A percentile compares a stretch with the other conserved stretches of the same genome.
These are phyloP conservation scores for Andrena trimmerana DNA, from an alignment of 2,888 invertebrate species.

Conservation along the genomic window DNA sequence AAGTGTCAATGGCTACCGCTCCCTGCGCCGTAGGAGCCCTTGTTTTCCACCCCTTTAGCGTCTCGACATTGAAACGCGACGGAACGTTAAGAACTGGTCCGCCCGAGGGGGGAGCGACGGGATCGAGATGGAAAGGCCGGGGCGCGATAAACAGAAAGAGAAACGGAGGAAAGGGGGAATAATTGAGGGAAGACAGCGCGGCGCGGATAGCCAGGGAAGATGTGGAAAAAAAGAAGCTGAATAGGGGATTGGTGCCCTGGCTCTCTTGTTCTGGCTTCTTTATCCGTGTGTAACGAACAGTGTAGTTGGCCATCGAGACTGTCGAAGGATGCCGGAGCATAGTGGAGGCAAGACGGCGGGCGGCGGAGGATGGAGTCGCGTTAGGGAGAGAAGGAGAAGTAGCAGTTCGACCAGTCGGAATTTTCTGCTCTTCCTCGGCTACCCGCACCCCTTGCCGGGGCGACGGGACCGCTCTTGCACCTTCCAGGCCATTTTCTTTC, in stretches of 20 bases:
- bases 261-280: slow-evolving; percentile 36
- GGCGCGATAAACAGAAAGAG: slow-evolving; percentile 5
- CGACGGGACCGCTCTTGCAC: slow-evolving; percentile 26
- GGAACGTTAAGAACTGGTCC: slow-evolving; percentile 63
- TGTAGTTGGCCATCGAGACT: slow-evolving; percentile 34
- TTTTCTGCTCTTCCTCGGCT: slow-evolving; percentile 65
- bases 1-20: slow-evolving; percentile 56
- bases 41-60: slow-evolving; percentile 35
- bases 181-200: slow-evolving; percentile 36
- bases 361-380: slow-evolving; percentile 22
- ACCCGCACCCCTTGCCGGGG: slow-evolving; percentile 6
- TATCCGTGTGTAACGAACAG: slow-evolving; percentile 41
- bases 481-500: slow-evolving; percentile 48
- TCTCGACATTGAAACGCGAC: slow-evolving; percentile 64
- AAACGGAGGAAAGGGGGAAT: slow-evolving; percentile 19
- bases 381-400: slow-evolving; percentile 54
- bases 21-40: slow-evolving; percentile 5
- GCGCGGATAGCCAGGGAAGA: slow-evolving; percentile 34
- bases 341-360: slow-evolving; percentile 9
- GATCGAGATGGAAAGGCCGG: background rate
- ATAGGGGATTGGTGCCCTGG: background rate
- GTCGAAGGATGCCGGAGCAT: background rate
- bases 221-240: slow-evolving; percentile 6
- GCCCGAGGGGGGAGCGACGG: slow-evolving; percentile 4
- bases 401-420: slow-evolving; percentile 74